These are phyloP conservation scores for Plectrocnemia conspersa DNA, from an alignment of 1,140 invertebrate genomes.

Conservation along the genomic window DNA sequence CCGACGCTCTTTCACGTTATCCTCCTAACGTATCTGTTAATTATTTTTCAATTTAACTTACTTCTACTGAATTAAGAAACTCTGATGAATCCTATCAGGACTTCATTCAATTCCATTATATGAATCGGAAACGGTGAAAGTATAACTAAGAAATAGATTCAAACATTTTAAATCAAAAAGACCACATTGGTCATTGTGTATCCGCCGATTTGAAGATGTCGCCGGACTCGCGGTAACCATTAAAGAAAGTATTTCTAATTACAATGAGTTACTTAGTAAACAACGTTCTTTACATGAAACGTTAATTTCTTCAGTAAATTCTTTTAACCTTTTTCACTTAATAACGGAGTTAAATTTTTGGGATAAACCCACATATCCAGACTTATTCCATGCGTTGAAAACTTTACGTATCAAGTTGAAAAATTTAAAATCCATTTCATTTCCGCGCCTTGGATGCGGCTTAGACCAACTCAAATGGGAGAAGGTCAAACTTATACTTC, in stretches of 20 bases:
- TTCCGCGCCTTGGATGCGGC: conserved; percentile 8
- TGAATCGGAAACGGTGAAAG: neutral
- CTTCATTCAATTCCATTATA: conserved; percentile 3
- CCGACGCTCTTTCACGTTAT: conserved; percentile 40
- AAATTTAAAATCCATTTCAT: conserved; percentile 20
- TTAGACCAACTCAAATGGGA: conserved; percentile 27
- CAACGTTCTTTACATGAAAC: neutral
- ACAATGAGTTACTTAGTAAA: conserved; percentile 12
- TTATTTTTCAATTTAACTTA: conserved; percentile 11
- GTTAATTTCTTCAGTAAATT: conserved; percentile 1
- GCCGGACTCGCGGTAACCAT: conserved; percentile 4
- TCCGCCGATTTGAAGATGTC: conserved; percentile 5
- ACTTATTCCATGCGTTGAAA: conserved; percentile 25
- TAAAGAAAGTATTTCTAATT: neutral
- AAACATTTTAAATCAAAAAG: conserved; percentile 11
- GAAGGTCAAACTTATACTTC: conserved; percentile 28
- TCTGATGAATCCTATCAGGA: conserved; percentile 1
- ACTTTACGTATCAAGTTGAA: conserved; percentile 16
- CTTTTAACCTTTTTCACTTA: conserved; percentile 20
- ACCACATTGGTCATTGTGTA: conserved; percentile 11
- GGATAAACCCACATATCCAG: conserved; percentile 23
- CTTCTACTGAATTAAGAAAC: neutral
- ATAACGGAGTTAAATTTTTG: conserved; percentile 29
- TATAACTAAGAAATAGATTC: conserved; percentile 10
- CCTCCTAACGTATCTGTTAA: no score